Evolutionary conservation across 2,113 vertebrate species (phyloP), one percentile per base, ranked within the genome.

Genomic region (Lethenteron camtschaticum): DNA sequence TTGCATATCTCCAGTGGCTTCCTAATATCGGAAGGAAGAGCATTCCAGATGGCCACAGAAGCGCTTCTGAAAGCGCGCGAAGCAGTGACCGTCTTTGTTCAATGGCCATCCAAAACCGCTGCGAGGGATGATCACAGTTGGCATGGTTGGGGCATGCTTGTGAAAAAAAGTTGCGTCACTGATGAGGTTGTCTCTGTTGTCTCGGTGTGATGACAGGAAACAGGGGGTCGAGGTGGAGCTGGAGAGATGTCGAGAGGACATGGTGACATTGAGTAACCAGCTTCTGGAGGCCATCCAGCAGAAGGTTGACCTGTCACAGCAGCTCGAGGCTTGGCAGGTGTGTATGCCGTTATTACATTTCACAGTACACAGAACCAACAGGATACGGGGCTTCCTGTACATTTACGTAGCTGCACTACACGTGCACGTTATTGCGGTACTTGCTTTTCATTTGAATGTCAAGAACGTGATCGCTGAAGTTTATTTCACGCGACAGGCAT

Each of bases 251-350:
- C 94, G 87, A 79, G 86, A 90, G 14, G 91, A 99, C 80, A 87
- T 96, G 82, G 91, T 95, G 88, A 90, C 90, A 78, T 82, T 99
- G 72, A 99, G 95, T 73, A 89, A 85, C 80, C 91, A 99, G 75
- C 81, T 99, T 70, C 79, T 99, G 78, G 91, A 99, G 0, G 91
- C 91, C 78, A 96, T 99, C 80, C 91, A 99, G 80, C 94, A 99
- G 82, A 99, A 99, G 75, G 85, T 96, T 77, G 95, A 86, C 79
- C 82, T 99, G 77, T 99, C 94, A 0, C 94, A 99, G 80, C 94
- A 99, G 85, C 86, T 99, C 75, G 94, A 99, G 83, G 94, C 94
- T 70, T 99, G 94, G 94, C 94, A 99, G 91, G 94, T 99, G 3
- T 69, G 56, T 24, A 9, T 14, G n/a, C 14, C n/a, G 14, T 14